Evolutionary conservation across 2,113 vertebrate species (phyloP).

Genomic region (Rhea americana): DNA sequence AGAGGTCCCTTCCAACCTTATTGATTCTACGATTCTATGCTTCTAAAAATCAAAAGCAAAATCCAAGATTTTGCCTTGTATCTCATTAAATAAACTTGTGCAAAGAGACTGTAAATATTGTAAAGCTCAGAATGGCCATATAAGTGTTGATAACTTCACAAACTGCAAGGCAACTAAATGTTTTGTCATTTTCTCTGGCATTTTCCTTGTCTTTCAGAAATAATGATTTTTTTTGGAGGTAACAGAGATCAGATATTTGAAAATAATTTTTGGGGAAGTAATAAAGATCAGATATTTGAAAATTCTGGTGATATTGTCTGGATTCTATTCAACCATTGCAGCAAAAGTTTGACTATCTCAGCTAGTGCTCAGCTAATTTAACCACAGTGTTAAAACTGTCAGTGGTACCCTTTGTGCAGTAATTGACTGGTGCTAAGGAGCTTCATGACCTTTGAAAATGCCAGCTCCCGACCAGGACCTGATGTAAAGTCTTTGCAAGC

Average conservation of each 20-base stretch:
- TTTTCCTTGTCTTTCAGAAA: neutral
- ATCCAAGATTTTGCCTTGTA: neutral
- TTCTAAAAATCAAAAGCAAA: neutral
- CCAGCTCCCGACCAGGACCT: slow-evolving; percentile 55
- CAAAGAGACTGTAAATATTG: neutral
- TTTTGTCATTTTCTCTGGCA: neutral
- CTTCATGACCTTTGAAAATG: slow-evolving; percentile 78
- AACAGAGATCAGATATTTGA: neutral
- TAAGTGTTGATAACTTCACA: neutral
- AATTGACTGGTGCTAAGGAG: slow-evolving; percentile 68
- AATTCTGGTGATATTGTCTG: neutral
- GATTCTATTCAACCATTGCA: neutral
- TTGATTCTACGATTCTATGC: too few species aligned
- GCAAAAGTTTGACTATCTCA: slow-evolving; percentile 26
- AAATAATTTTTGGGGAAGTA: neutral
- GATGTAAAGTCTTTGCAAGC: slow-evolving; percentile 40
- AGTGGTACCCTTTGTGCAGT: slow-evolving; percentile 58
- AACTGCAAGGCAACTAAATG: neutral
- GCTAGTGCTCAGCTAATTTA: slow-evolving; percentile 57
- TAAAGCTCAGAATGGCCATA: neutral
- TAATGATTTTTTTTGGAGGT: neutral
- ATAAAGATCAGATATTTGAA: neutral
- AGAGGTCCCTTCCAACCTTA: too few species aligned
- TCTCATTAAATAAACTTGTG: neutral
- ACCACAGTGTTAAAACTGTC: slow-evolving; percentile 65